Percentiles rank a stretch among this genome's conserved stretches.
Evolutionary conservation across 2,113 vertebrate species (phyloP).

Genomic region (Rynchops niger): DNA sequence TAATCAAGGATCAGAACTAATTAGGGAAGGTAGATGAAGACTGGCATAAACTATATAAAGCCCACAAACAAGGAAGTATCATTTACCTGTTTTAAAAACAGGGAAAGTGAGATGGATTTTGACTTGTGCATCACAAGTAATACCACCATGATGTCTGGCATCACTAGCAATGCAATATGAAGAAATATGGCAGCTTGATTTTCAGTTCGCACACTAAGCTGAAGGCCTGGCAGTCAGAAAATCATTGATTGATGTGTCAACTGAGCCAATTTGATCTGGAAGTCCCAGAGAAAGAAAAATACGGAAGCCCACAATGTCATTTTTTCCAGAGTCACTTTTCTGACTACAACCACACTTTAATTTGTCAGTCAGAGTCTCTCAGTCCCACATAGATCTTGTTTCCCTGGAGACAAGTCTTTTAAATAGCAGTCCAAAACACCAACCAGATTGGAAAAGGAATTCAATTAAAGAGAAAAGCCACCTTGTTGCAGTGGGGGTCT

Average conservation of each 20-base stretch:
- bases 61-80: background rate
- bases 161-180: background rate
- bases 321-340: constrained; percentile 40
- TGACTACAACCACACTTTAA: background rate
- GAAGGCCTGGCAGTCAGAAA: background rate
- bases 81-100: background rate
- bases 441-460: constrained; percentile 47
- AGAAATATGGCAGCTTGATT: background rate
- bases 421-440: constrained; percentile 55
- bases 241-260: background rate
- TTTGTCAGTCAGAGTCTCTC: constrained; percentile 47
- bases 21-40: background rate
- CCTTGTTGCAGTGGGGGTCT: background rate
- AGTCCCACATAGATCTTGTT: constrained; percentile 24
- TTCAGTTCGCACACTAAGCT: background rate
- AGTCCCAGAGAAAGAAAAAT: background rate
- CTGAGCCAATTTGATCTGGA: background rate
- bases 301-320: background rate
- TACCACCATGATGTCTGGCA: background rate
- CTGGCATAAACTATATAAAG: fast-evolving
- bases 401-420: constrained; percentile 55
- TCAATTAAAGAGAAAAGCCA: constrained; percentile 13
- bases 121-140: fast-evolving
- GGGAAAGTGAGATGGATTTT: background rate
- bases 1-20: background rate